A percentile compares a stretch with the other conserved stretches of the same genome.
phyloP scores from a whole-genome alignment of 2,797 vertebrate genomes.

The Fundulus diaphanus region DNA sequence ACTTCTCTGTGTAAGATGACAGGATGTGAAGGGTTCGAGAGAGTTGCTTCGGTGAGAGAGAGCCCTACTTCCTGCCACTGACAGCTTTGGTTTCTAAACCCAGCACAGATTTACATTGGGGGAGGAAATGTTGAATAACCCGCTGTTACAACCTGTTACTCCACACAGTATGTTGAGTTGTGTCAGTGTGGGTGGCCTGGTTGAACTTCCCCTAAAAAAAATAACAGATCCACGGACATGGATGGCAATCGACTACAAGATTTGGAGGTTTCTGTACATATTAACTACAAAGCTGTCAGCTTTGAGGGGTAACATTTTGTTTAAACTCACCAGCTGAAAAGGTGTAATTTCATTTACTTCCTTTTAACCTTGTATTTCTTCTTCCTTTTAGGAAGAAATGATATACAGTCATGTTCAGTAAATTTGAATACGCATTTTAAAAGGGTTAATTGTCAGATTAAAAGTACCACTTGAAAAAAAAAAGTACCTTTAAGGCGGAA shows the following conservation, averaged over 20 bases:
- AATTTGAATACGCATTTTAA: no score
- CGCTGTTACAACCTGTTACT: conserved; percentile 10
- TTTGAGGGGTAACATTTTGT: conserved; percentile 12
- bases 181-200: conserved; percentile 16
- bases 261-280: conserved; percentile 5
- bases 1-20: conserved; percentile 37
- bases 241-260: not conserved
- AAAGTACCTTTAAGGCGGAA: no score
- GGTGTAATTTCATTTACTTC: not conserved
- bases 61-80: conserved; percentile 46
- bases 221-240: conserved; percentile 2
- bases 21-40: conserved; percentile 47
- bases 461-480: no score
- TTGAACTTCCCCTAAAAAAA: conserved; percentile 18
- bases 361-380: not conserved
- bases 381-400: no score
- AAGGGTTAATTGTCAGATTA: no score
- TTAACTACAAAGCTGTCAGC: conserved; percentile 21
- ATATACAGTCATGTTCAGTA: no score
- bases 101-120: conserved; percentile 36
- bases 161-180: not conserved
- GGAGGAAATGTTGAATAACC: conserved; percentile 32
- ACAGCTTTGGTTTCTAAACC: conserved; percentile 47
- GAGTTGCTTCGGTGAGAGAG: conserved; percentile 45
- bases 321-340: not conserved